Evolutionary conservation across 1,140 invertebrate genomes (phyloP), one percentile per base, ranked within the genome.

Genomic region (Schlechtendalia chinensis): DNA sequence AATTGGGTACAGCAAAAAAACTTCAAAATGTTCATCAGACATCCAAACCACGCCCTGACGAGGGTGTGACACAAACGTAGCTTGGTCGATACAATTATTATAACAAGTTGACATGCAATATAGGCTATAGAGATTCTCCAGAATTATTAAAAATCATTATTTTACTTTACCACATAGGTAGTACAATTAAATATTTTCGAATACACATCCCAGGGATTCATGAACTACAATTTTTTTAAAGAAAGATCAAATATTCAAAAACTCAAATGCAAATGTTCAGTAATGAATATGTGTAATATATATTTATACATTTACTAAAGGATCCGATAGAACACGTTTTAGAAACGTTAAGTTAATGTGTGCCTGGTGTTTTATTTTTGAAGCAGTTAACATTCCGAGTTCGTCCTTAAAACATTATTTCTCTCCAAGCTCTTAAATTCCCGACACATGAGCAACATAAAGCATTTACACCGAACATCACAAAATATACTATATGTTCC

Each of bases 91-190:
- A 77, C 53, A 77, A 77, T 77, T 58, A 77, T 56, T 50, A 59
- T 77, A 77, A 58, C 72, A 45, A 77, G 29, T 77, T 59, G 72
- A 77, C 72, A 59, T 58, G 72, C 72, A 45, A 77, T 59, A 77
- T 39, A 39, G 32, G 32, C 32, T 39, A 39, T 39, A 69, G 11
- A 3, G 19, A 59, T 54, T 77, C 54, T 77, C 22, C 72, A 10
- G n/a, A 59, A 77, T 77, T 77, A 59, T 59, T 77, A 56, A 77
- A 77, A 77, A 72, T 72, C 72, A 59, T 58, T 77, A 77, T 59
- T 77, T 77, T 14, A 45, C n/a, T 56, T 39, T 50, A 50, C 39
- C 24, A 50, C 47, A 54, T 19, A n/a, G 53, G 11, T 17, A 67
- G n/a, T 17, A 45, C n/a, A n/a, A 22, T 67, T 39, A 14, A 27